phyloP scores from a whole-genome alignment of 37 sponge, comb jelly and placozoan genomes.

The Axinella damicornis region DNA sequence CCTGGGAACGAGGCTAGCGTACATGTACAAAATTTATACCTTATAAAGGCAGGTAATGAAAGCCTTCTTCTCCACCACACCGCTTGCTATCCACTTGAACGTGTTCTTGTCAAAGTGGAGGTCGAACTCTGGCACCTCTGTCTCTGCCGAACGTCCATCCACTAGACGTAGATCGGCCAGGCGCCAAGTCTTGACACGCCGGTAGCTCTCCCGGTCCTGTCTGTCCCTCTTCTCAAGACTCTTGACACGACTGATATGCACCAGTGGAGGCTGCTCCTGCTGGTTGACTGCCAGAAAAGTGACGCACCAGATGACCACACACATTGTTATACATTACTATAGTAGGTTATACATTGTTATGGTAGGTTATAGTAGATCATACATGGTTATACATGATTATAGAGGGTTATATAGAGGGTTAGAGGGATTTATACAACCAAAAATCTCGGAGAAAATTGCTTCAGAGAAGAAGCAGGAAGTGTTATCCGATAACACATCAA shows the following conservation, averaged over 20 bases:
- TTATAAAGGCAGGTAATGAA: conserved; percentile 79
- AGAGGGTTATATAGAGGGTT: too few species aligned
- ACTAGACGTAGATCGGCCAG: conserved; percentile 69
- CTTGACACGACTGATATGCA: conserved; percentile 59
- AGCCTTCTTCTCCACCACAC: conserved; percentile 74
- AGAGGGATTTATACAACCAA: too few species aligned
- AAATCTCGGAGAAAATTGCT: too few species aligned
- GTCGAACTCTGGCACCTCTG: conserved; percentile 67
- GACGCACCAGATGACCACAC: too few species aligned
- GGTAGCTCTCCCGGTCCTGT: background rate
- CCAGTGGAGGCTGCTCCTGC: conserved; percentile 51
- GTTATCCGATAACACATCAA: too few species aligned
- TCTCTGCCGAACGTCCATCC: conserved; percentile 66
- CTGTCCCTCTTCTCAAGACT: background rate
- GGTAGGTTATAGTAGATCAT: too few species aligned
- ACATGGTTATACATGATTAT: too few species aligned
- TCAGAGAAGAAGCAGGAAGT: too few species aligned
- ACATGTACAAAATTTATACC: conserved; percentile 4
- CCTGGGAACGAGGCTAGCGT: too few species aligned
- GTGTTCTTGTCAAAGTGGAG: conserved; percentile 77
- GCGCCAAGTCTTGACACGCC: conserved; percentile 67
- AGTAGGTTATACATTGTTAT: too few species aligned
- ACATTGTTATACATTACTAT: too few species aligned
- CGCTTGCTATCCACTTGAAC: conserved; percentile 83
- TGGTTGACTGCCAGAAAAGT: conserved; percentile 28